Base-by-base conservation (phyloP, 2,113 vertebrate genomes). In the Scalopus aquaticus region DNA sequence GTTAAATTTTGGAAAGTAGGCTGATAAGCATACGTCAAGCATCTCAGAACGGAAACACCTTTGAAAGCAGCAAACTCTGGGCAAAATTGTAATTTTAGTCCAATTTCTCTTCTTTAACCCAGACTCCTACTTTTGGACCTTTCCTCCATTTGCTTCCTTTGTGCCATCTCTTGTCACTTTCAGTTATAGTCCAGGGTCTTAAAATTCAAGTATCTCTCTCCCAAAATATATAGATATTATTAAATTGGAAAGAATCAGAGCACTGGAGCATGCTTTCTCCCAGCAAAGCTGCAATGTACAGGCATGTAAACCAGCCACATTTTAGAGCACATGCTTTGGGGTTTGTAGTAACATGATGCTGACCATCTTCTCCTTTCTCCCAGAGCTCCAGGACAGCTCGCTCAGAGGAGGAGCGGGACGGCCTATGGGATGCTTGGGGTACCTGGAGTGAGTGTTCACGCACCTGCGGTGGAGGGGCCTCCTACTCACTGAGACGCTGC, bases 401-500 rank as follows among this genome's bases (percentile, higher is more conserved):
- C 32, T 99, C 99, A 0, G 99, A 99, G 78, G 99, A 99, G 97
- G 99, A 99, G 96, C 97, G 97, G 37, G 99, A 99, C 60, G 99
- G 99, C 0, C 98, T 99, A 65, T 99, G 99, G 99, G 99, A 99
- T 5, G 99, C 99, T 89, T 99, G 99, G 99, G 99, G 99, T 39
- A 98, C 98, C 0, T 99, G 99, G 99, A 99, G 99, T 0, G 99
- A 99, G 91, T 99, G 99, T 89, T 99, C 99, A 1, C 99, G 99
- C 51, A 99, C 99, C 64, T 99, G 99, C 54, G 99, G 99, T 8
- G 99, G 99, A 39, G 99, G 99, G 0, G 99, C 99, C 81, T 99
- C 99, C 0, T 99, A 99, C 96, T 99, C 99, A 0, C 98, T 99
- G 79, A 98, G 99, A 95, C 98, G 99, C 91, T 99, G 99, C 96